A percentile compares a stretch with the other conserved stretches of the same genome.
phyloP scores from a whole-genome alignment of 1,140 invertebrate species.

The Drosophila pseudoananassae region DNA sequence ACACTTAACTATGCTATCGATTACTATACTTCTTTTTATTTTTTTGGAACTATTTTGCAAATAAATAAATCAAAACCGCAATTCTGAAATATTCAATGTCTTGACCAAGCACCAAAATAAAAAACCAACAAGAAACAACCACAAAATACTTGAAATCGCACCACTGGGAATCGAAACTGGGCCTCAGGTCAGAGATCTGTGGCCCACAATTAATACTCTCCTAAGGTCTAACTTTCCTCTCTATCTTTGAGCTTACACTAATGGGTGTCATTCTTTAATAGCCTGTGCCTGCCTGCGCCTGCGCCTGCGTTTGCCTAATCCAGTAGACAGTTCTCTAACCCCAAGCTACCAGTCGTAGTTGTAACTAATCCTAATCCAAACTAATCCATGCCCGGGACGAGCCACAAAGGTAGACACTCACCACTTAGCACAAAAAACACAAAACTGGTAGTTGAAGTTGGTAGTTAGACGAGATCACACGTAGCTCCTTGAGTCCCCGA shows the following conservation, averaged over 20 bases:
- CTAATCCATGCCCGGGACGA: conserved; percentile 1
- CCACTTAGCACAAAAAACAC: conserved; percentile 9
- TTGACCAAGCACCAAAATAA: conserved; percentile 27
- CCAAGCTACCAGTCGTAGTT: conserved; percentile 10
- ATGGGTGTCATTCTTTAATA: conserved; percentile 11
- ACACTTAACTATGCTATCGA: conserved; percentile 41
- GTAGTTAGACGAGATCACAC: conserved; percentile 32
- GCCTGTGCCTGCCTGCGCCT: not conserved
- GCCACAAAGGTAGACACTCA: conserved; percentile 18
- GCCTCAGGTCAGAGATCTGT: conserved; percentile 2
- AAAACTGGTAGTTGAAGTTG: conserved; percentile 9
- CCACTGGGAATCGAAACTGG: conserved; percentile 17
- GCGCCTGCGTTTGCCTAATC: conserved; percentile 32
- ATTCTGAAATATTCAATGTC: conserved; percentile 34
- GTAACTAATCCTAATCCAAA: conserved; percentile 29
- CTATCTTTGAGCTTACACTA: conserved; percentile 25
- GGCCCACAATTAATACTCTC: not conserved
- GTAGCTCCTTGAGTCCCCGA: conserved; percentile 14
- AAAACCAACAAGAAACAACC: too few relatives aligned
- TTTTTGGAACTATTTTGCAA: conserved; percentile 37
- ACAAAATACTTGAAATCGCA: conserved; percentile 1
- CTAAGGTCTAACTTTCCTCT: conserved; percentile 20
- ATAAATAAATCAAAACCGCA: conserved; percentile 36
- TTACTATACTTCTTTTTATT: conserved; percentile 17
- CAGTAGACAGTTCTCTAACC: conserved; percentile 37